phyloP scores from a whole-genome alignment of 2,797 vertebrate species.

The Alectoris magna region DNA sequence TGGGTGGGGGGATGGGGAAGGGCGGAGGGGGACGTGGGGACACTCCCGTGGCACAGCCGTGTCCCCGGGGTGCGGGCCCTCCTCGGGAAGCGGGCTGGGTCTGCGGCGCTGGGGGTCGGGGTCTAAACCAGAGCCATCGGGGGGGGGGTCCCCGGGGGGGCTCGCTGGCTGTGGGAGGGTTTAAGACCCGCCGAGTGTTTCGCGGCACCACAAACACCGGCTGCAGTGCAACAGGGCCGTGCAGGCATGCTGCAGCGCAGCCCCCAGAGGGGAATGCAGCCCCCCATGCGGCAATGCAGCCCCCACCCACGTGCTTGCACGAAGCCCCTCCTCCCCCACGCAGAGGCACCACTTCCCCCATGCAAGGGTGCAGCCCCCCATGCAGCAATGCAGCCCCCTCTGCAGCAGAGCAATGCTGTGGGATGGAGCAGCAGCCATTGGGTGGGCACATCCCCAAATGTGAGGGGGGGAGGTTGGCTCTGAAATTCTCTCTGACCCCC shows the following conservation, averaged over 20 bases:
- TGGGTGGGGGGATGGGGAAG: neutral
- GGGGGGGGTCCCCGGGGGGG: neutral
- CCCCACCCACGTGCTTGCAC: neutral
- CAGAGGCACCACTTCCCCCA: neutral
- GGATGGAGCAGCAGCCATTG: neutral
- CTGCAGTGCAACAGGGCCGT: neutral
- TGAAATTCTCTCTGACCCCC: neutral
- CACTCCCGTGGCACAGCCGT: neutral
- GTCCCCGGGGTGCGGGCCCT: slow-evolving; percentile 13
- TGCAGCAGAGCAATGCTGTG: neutral
- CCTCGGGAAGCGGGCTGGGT: slow-evolving; percentile 30
- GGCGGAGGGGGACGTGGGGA: neutral
- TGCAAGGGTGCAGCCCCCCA: neutral
- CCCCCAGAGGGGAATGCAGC: too few relatives aligned
- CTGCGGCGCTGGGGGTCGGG: slow-evolving; percentile 6
- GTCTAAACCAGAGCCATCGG: slow-evolving; percentile 29
- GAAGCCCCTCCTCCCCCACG: neutral
- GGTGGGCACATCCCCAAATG: neutral
- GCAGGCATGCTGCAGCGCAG: neutral
- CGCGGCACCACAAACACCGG: slow-evolving; percentile 20
- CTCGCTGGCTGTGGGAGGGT: neutral
- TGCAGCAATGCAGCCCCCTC: too few relatives aligned
- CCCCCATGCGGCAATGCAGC: neutral
- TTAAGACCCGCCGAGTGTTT: slow-evolving; percentile 46
- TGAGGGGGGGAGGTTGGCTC: too few relatives aligned